A percentile compares a stretch with the other conserved stretches of the same genome.
Evolutionary conservation across 2,888 invertebrate species (phyloP).

Genomic region (Cephonodes hylas): DNA sequence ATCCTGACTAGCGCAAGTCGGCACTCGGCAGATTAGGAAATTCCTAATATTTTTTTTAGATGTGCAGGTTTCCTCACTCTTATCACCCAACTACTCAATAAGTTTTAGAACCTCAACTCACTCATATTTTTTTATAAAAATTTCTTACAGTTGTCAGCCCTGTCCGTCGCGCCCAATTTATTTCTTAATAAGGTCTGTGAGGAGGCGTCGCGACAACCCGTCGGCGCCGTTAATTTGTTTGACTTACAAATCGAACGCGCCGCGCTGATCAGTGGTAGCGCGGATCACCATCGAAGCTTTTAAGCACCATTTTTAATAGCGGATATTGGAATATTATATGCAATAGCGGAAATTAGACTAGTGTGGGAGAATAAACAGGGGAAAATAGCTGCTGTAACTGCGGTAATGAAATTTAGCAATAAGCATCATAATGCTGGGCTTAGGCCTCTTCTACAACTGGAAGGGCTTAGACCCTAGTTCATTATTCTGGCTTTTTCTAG

Average conservation of each 20-base stretch:
- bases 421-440: too few species aligned
- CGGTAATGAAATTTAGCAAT: too few species aligned
- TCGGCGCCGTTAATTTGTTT: slow-evolving; percentile 67
- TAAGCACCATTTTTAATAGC: slow-evolving; percentile 20
- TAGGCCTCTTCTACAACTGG: too few species aligned
- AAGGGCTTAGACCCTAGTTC: too few species aligned
- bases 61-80: too few species aligned
- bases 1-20: too few species aligned
- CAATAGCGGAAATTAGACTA: slow-evolving; percentile 10
- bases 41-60: too few species aligned
- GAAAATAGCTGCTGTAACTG: too few species aligned
- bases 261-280: slow-evolving; percentile 22
- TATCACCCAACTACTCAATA: too few species aligned
- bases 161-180: slow-evolving; percentile 61
- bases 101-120: background rate
- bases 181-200: slow-evolving; percentile 69
- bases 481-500: too few species aligned
- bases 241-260: slow-evolving; percentile 54
- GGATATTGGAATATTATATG: background rate
- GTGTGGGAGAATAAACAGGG: background rate
- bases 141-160: slow-evolving; percentile 45
- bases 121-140: background rate
- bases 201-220: slow-evolving; percentile 24
- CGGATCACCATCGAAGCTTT: slow-evolving; percentile 17
- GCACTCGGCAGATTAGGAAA: too few species aligned